These are phyloP conservation scores for Accipiter virgatus DNA, from an alignment of 2,113 vertebrate species.

Conservation along the genomic window DNA sequence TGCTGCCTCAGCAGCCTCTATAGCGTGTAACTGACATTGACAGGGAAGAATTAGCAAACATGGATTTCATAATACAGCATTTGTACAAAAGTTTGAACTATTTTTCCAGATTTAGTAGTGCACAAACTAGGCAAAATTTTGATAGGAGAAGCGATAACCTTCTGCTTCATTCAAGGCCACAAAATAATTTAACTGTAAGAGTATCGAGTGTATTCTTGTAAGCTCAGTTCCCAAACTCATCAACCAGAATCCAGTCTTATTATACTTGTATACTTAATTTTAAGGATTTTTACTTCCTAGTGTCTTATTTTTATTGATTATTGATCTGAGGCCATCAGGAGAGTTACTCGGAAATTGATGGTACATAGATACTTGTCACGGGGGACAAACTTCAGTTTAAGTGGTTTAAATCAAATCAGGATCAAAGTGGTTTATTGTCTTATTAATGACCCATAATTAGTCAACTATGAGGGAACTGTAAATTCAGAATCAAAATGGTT, in stretches of 20 bases:
- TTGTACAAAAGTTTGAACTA: not conserved
- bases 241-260: not conserved
- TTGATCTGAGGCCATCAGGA: not conserved
- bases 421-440: not conserved
- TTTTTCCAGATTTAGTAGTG: not conserved
- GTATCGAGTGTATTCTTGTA: not conserved
- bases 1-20: not conserved
- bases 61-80: not conserved
- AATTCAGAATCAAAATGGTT: not conserved
- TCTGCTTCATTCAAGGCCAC: not conserved
- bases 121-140: not conserved
- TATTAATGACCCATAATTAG: not conserved
- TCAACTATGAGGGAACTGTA: not conserved
- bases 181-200: not conserved
- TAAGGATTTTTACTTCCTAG: not conserved
- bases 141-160: not conserved
- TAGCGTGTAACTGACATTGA: not conserved
- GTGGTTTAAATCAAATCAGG: not conserved
- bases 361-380: not conserved
- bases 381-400: not conserved
- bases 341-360: not conserved
- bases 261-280: not conserved
- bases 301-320: not conserved
- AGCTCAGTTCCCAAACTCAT: not conserved
- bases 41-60: not conserved